Evolutionary conservation across 2,797 vertebrate species (phyloP).

Genomic region (Poecilia gillii): DNA sequence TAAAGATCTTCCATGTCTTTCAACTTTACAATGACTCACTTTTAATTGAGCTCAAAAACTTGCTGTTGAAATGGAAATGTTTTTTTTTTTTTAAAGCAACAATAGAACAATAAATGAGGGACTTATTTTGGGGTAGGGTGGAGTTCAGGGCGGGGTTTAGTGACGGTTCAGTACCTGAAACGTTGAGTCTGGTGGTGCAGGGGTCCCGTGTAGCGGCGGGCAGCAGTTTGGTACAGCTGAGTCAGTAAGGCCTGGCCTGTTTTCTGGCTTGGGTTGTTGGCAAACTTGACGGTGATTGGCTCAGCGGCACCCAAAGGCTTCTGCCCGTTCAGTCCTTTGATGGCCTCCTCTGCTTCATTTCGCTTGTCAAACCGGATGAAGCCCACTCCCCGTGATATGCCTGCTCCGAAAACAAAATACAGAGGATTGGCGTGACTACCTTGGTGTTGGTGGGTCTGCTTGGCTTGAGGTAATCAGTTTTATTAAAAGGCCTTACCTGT

Average conservation of each 20-base stretch:
- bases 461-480: constrained; percentile 16
- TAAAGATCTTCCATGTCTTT: constrained; percentile 19
- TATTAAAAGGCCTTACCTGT: constrained; percentile 79
- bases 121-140: constrained; percentile 4
- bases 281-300: constrained; percentile 97
- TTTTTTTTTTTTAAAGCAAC: constrained; percentile 18
- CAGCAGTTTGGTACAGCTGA: constrained; percentile 94
- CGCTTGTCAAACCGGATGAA: constrained; percentile 99
- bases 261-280: constrained; percentile 98
- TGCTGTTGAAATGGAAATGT: constrained; percentile 20
- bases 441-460: constrained; percentile 37
- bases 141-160: constrained; percentile 14
- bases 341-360: constrained; percentile 96
- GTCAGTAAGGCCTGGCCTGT: constrained; percentile 93
- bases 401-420: constrained; percentile 76
- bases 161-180: constrained; percentile 87
- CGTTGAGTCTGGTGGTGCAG: constrained; percentile 95
- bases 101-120: constrained; percentile 37
- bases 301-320: constrained; percentile 92
- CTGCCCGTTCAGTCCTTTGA: constrained; percentile 95
- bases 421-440: constrained; percentile 73
- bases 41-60: constrained; percentile 36
- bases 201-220: constrained; percentile 91
- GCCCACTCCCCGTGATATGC: constrained; percentile 94
- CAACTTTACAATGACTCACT: constrained; percentile 40